Evolutionary conservation across 2,797 vertebrate species (phyloP), one percentile per base, ranked within the genome.

Genomic region (Chrysocyon brachyurus): DNA sequence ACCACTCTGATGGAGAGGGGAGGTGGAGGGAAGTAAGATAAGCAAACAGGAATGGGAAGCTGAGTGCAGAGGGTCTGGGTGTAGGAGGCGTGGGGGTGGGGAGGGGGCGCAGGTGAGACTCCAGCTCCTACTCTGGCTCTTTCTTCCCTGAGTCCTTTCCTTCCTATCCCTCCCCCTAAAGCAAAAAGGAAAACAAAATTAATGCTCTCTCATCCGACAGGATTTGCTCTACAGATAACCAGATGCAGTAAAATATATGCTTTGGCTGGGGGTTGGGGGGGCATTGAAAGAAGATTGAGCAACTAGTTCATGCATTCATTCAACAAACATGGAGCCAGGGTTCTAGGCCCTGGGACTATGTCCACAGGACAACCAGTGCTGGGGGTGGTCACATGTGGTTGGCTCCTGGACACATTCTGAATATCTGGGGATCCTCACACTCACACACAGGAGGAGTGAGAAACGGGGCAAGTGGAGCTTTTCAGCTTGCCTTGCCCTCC

Each of bases 61-160:
- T 46, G 81, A 86, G 59, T 8, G 63, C 26, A 2, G 12, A 6
- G 17, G 0, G 33, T 17, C 26, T 2, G 2, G 0, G 10, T 7
- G 9, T 14, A 1, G 2, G 24, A 26, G 22, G 19, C 2, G 16
- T 6, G 4, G 4, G 33, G 2, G 36, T 6, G 2, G 14, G 75
- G 54, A 21, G 17, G 79, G 52, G 28, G 31, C 21, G 15, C 57
- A 3, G 46, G 31, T 24, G 12, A 16, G 16, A n/a, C n/a, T 31
- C 46, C 28, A 5, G 57, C 19, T 8, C 15, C 33, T 79, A 63
- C 12, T 26, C n/a, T 28, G 21, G 85, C 64, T 82, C 49, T 36
- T 61, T 82, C 49, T 36, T 61, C 75, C 46, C 31, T 2, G 31
- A 54, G 26, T n/a, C 75, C 31, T n/a, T 73, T 31, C 70, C n/a